A percentile compares a stretch with the other conserved stretches of the same genome.
Conservation (phyloP, 2,888 invertebrate genomes). For the Zootermopsis nevadensis region DNA sequence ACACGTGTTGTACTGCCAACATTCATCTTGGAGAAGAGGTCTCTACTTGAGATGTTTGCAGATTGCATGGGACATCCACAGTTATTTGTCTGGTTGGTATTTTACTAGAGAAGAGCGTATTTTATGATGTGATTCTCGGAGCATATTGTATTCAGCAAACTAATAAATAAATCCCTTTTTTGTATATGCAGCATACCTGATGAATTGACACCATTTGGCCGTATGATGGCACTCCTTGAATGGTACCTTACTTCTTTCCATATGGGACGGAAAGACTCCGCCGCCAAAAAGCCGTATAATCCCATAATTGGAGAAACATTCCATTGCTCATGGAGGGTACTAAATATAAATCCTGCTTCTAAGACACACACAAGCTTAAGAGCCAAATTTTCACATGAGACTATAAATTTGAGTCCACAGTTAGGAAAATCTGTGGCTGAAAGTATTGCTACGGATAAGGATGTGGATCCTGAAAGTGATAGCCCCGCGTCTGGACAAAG, state of each 20-base stretch:
- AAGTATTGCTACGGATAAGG: not conserved
- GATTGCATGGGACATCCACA: constrained; percentile 65
- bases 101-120: not conserved
- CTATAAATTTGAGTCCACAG: not conserved
- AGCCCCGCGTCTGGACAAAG: no score
- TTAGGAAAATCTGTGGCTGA: not conserved
- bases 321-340: constrained; percentile 65
- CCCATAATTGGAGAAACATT: constrained; percentile 68
- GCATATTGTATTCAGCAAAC: no score
- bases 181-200: constrained; percentile 55
- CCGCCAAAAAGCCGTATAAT: constrained; percentile 67
- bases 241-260: constrained; percentile 67
- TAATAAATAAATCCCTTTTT: not conserved
- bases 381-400: not conserved
- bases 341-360: constrained; percentile 39
- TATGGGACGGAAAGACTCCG: constrained; percentile 59
- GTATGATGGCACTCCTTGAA: constrained; percentile 63
- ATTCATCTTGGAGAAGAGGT: constrained; percentile 64
- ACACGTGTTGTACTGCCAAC: constrained; percentile 65
- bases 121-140: no score
- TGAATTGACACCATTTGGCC: constrained; percentile 57
- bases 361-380: no score
- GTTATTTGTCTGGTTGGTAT: constrained; percentile 60
- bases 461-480: no score
- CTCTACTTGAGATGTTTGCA: constrained; percentile 66